phyloP scores from a whole-genome alignment of 2,888 invertebrate species.

The Dione juno region DNA sequence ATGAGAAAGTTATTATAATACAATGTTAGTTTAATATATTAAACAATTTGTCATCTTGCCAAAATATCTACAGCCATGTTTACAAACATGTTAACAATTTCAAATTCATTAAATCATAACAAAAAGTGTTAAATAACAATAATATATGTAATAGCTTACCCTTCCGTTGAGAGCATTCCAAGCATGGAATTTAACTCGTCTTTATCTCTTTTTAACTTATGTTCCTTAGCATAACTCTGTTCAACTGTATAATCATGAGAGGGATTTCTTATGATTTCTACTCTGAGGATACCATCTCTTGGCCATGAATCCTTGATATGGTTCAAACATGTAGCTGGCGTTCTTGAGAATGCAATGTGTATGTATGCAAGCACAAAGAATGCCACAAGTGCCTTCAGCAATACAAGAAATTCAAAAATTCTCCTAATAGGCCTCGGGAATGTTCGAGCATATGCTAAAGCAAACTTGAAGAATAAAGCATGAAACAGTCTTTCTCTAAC shows the following conservation, averaged over 20 bases:
- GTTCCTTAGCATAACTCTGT: constrained; percentile 93
- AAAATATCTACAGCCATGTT: constrained; percentile 13
- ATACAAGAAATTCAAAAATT: constrained; percentile 91
- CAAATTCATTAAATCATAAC: no score
- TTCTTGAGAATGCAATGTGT: constrained; percentile 95
- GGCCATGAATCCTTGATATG: constrained; percentile 96
- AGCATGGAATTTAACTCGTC: constrained; percentile 84
- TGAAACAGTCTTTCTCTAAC: constrained; percentile 96
- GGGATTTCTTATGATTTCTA: constrained; percentile 91
- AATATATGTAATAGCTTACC: no score
- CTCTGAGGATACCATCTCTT: constrained; percentile 95
- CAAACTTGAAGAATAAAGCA: constrained; percentile 96
- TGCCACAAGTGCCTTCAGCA: constrained; percentile 90
- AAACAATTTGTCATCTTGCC: constrained; percentile 8
- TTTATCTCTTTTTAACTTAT: constrained; percentile 87
- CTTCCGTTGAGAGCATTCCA: constrained; percentile 86
- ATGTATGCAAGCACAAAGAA: constrained; percentile 97
- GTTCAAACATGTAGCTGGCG: constrained; percentile 96
- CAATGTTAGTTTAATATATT: constrained; percentile 5
- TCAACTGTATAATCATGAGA: constrained; percentile 90
- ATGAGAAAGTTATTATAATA: not conserved
- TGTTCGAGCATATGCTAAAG: constrained; percentile 94
- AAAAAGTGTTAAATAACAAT: no score
- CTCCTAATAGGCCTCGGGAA: constrained; percentile 93
- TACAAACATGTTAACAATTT: constrained; percentile 3